A percentile compares a stretch with the other conserved stretches of the same genome.
phyloP scores from a whole-genome alignment of 2,113 vertebrate species.

The Meles meles region DNA sequence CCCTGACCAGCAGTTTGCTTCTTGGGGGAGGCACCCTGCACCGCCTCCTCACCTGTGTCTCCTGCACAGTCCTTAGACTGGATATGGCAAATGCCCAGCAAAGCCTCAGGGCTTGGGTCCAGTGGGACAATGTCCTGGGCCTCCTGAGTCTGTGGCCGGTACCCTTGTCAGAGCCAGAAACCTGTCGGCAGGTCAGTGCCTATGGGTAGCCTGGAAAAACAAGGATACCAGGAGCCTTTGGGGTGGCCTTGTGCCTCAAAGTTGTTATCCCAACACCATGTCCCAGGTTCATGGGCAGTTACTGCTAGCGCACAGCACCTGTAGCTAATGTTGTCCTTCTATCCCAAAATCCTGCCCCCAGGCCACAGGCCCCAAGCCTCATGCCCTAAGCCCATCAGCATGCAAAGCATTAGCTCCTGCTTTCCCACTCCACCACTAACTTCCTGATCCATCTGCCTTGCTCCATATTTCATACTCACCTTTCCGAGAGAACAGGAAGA shows the following conservation, averaged over 20 bases:
- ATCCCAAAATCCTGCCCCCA: not conserved
- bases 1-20: not conserved
- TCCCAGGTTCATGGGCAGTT: not conserved
- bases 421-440: not conserved
- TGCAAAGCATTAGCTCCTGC: not conserved
- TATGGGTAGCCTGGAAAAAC: not conserved
- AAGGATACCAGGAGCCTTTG: not conserved
- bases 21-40: not conserved
- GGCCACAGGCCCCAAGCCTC: not conserved
- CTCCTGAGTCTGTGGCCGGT: not conserved
- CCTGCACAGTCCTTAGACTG: not conserved
- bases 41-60: not conserved
- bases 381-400: not conserved
- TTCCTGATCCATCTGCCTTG: not conserved
- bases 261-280: not conserved
- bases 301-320: not conserved
- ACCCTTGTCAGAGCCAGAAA: constrained; percentile 15
- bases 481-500: not conserved
- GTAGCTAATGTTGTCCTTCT: not conserved
- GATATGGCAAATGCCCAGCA: not conserved
- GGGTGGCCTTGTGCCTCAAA: not conserved
- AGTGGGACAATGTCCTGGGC: not conserved
- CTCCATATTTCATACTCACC: not conserved
- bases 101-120: not conserved
- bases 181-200: not conserved